Base-by-base conservation (phyloP, 2,888 invertebrate species). In the Xanthostigma xanthostigma region DNA sequence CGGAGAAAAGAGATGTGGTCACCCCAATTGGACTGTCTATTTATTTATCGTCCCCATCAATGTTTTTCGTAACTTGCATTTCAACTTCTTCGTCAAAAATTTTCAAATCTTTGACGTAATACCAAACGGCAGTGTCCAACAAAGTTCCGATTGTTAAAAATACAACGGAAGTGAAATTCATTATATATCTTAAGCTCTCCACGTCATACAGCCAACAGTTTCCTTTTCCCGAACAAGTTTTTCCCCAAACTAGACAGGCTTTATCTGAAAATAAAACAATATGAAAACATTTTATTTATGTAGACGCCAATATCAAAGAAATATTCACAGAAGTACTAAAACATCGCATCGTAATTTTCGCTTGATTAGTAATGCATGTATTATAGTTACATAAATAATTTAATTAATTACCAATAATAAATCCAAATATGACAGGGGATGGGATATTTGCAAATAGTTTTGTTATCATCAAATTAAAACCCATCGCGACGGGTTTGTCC, bases 401-500 rank as follows among this genome's bases (percentile, higher is more conserved):
- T 6, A 27, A 27, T 27, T 5, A 27, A 59, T 64, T 64, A 77
- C 78, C 79, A 56, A 85, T 72, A 48, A 86, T 74, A 57, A 76
- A 78, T 47, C 86, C 86, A 58, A 84, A 84, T 49, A 85, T 69
- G 54, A 87, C 81, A 0, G 86, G 86, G 42, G 82, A 81, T 1
- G 86, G 86, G 55, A 85, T 79, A 58, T 84, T 81, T 9, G 82
- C 80, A 56, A 81, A 76, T 49, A 83, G 67, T 52, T 81, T 81
- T 71, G 81, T 75, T 56, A 82, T 68, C 62, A 77, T 79, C 53
- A 82, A 67, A 33, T 78, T 75, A 50, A 83, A 75, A 35, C 82
- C 84, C 74, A 84, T 79, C 2, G 83, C 79, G 0, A 80, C 77
- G 0, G 82, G 73, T 62, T 83, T 83, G 59, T 84, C 84, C 59